Conservation (phyloP, 2,113 vertebrate species). For the Oophaga pumilio region DNA sequence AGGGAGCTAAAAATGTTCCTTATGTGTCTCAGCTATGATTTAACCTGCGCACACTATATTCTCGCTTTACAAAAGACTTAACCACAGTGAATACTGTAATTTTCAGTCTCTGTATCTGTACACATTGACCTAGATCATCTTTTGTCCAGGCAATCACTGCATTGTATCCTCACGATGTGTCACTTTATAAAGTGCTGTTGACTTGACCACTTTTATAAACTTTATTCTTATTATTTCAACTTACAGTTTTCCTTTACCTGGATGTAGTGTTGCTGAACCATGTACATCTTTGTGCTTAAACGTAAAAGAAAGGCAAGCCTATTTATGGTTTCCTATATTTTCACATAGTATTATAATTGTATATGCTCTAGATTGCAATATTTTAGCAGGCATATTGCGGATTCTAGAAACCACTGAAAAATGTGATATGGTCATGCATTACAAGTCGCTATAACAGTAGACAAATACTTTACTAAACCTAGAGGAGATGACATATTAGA, state of each 20-base stretch:
- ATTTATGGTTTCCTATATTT: background rate
- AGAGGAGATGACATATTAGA: background rate
- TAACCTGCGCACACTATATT: background rate
- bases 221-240: background rate
- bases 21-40: background rate
- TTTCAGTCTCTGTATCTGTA: background rate
- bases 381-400: background rate
- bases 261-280: background rate
- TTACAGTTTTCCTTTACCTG: background rate
- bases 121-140: slow-evolving; percentile 4
- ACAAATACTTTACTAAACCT: background rate
- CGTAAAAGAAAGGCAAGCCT: background rate
- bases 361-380: background rate
- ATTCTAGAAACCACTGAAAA: background rate
- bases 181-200: background rate
- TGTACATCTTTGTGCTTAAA: background rate
- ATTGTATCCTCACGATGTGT: background rate
- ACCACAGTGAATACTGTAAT: background rate
- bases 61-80: background rate
- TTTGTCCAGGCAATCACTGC: background rate
- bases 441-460: too few species aligned
- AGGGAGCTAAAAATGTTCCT: background rate
- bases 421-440: background rate
- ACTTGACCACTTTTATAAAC: background rate
- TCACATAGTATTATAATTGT: background rate